phyloP scores from a whole-genome alignment of 1,140 invertebrate species.

The Aphidius gifuensis region DNA sequence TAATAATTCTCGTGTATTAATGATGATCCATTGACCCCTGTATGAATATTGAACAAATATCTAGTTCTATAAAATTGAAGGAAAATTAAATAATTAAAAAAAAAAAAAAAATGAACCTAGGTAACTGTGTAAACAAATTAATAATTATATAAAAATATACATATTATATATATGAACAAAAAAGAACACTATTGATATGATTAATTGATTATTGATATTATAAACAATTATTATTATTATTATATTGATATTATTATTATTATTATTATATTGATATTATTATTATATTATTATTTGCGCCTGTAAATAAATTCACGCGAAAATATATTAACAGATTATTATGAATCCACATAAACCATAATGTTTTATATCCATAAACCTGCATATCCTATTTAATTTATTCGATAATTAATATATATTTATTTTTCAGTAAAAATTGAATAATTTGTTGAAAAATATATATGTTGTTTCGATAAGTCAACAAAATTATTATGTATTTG shows the following conservation, averaged over 20 bases:
- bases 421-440: not conserved
- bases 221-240: conserved; percentile 6
- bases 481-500: conserved; percentile 3
- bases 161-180: conserved; percentile 34
- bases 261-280: conserved; percentile 33
- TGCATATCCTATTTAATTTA: not conserved
- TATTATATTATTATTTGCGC: conserved; percentile 43
- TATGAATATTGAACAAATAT: conserved; percentile 50
- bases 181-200: conserved; percentile 34
- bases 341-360: conserved; percentile 32
- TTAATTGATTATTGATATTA: conserved; percentile 19
- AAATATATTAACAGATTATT: conserved; percentile 56
- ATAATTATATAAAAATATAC: conserved; percentile 41
- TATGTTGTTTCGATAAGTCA: conserved; percentile 9
- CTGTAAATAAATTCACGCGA: conserved; percentile 55
- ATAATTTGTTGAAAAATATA: not conserved
- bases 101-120: conserved; percentile 3
- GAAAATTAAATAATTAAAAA: conserved; percentile 9
- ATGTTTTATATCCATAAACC: conserved; percentile 3
- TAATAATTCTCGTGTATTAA: conserved; percentile 38
- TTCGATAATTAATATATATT: not conserved
- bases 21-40: conserved; percentile 28
- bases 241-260: conserved; percentile 17
- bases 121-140: conserved; percentile 30
- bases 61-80: conserved; percentile 32